Conservation (phyloP, 2,888 invertebrate species). For the Drosophila ustulata region DNA sequence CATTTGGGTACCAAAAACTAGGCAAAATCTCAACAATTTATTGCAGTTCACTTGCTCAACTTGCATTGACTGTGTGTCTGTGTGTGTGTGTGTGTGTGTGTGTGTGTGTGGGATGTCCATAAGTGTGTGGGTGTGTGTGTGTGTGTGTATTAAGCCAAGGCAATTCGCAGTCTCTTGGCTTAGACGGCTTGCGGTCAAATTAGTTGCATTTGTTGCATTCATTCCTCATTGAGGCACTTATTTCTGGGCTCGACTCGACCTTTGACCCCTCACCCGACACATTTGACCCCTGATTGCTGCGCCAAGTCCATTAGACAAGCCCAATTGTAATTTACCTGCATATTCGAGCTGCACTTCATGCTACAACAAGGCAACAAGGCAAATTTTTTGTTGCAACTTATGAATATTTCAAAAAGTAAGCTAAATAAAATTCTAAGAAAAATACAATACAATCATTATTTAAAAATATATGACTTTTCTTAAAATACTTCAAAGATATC, state of each 20-base stretch:
- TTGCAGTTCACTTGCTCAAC: slow-evolving; percentile 48
- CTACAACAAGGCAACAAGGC: too few relatives aligned
- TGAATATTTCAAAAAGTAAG: too few relatives aligned
- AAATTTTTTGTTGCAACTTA: too few relatives aligned
- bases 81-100: slow-evolving; percentile 1
- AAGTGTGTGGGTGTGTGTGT: slow-evolving; percentile 5
- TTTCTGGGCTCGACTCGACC: slow-evolving; percentile 6
- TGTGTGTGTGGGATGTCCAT: not conserved
- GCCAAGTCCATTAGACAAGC: slow-evolving; percentile 13
- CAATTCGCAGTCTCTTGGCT: slow-evolving; percentile 26
- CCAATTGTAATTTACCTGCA: slow-evolving; percentile 6
- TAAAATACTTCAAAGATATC: too few relatives aligned
- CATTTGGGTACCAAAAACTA: slow-evolving; percentile 16
- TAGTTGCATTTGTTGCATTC: slow-evolving; percentile 41
- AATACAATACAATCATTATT: too few relatives aligned
- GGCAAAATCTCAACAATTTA: slow-evolving; percentile 58
- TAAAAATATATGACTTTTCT: too few relatives aligned
- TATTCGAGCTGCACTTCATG: too few relatives aligned
- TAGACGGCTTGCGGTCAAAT: slow-evolving; percentile 39
- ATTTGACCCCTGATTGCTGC: not conserved
- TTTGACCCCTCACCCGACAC: not conserved
- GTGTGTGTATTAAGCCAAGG: slow-evolving; percentile 14
- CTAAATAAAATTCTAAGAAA: too few relatives aligned
- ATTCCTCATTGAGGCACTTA: slow-evolving; percentile 5
- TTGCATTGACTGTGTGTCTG: slow-evolving; percentile 9